Evolutionary conservation across 2,113 vertebrate genomes (phyloP).

Genomic region (Myotis brandtii): DNA sequence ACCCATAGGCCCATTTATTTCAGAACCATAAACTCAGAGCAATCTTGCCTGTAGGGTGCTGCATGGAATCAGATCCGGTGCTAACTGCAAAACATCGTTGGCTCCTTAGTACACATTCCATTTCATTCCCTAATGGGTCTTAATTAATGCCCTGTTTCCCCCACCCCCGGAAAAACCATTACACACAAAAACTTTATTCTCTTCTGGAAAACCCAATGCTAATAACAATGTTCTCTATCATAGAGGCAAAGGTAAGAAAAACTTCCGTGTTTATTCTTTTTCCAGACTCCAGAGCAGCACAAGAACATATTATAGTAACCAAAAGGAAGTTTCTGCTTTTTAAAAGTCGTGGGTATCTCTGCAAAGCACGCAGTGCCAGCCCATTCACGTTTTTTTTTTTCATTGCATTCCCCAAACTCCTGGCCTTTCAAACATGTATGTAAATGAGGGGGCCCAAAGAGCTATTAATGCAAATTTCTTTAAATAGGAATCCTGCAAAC

Average conservation of each 20-base stretch:
- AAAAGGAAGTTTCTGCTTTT: conserved; percentile 63
- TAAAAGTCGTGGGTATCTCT: background rate
- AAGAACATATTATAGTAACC: background rate
- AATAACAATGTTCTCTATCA: background rate
- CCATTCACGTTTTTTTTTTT: conserved; percentile 50
- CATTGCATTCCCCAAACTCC: conserved; percentile 69
- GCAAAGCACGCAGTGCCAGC: background rate
- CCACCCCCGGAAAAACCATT: background rate
- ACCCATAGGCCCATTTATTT: background rate
- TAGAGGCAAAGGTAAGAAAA: conserved; percentile 32
- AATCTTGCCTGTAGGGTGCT: background rate
- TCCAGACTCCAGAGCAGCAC: background rate
- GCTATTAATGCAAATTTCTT: conserved; percentile 81
- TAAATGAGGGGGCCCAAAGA: conserved; percentile 79
- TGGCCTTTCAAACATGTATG: conserved; percentile 77
- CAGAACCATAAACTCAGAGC: conserved; percentile 27
- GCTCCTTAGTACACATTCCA: conserved; percentile 30
- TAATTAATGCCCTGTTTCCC: conserved; percentile 48
- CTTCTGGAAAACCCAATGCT: conserved; percentile 43
- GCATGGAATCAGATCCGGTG: background rate
- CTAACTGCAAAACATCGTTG: conserved; percentile 19
- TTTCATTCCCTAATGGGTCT: conserved; percentile 49
- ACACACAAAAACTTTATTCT: conserved; percentile 25
- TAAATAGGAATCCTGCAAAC: conserved; percentile 69
- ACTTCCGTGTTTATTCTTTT: background rate